Evolutionary conservation across 2,113 vertebrate species (phyloP), one percentile per base, ranked within the genome.

Genomic region (Saccopteryx bilineata): DNA sequence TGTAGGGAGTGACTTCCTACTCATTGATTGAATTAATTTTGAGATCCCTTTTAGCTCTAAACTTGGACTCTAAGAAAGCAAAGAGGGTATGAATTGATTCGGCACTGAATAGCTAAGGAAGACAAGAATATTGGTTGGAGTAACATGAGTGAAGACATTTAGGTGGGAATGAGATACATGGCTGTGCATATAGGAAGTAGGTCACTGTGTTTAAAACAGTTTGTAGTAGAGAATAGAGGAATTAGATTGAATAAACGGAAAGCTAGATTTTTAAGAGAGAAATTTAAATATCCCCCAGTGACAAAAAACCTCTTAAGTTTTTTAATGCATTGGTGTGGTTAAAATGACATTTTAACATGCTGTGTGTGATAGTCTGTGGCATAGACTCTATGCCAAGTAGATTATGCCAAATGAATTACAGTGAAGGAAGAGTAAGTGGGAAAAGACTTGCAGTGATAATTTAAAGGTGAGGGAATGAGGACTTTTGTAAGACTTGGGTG

Each of bases 201-300:
- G 90, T 60, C 24, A 15, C 0, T 91, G 48, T 39, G 5, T 46
- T 71, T 74, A 92, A 50, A 88, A 61, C 33, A 74, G 63, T 95
- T 95, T 79, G 26, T 93, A 56, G 80, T 92, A 84, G 56, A 39
- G 48, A 76, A 75, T 17, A 89, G 76, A 39, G 24, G 24, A 80
- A 87, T 94, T 91, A 46, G 28, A 8, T 83, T 81, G 39, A 63
- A 12, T 54, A 31, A 13, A 26, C 83, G 7, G 68, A 97, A 96
- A 87, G 46, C 39, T 93, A 48, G 24, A n/a, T 86, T 79, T 85
- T 96, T 83, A 61, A 84, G 83, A 95, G 63, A 96, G 50, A 95
- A 90, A 92, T 54, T 46, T 69, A 91, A 93, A 85, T 9, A 89
- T 85, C 82, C 10, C 21, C 61, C 72, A 71, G 28, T 95, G 82